Percentiles rank a stretch among this genome's conserved stretches.
Conservation (phyloP, 2,113 vertebrate genomes). For the Nasalis larvatus region DNA sequence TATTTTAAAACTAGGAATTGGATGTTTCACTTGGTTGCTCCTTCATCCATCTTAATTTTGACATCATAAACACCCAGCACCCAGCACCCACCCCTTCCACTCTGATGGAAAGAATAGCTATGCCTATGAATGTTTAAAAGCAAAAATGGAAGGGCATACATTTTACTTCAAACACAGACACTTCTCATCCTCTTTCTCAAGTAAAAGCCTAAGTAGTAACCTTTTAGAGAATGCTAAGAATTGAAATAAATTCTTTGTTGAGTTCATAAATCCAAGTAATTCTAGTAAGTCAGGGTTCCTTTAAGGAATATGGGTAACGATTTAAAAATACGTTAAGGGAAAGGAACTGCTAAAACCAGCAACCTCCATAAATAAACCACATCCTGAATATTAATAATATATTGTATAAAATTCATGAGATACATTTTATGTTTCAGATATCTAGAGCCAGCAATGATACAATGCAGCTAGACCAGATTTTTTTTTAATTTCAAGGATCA, state of each 20-base stretch:
- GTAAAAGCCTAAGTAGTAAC: slow-evolving; percentile 12
- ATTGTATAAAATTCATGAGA: not conserved
- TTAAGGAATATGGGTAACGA: not conserved
- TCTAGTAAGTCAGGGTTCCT: not conserved
- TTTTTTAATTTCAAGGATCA: not conserved
- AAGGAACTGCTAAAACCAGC: not conserved
- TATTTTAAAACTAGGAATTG: slow-evolving; percentile 35
- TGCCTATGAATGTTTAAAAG: not conserved
- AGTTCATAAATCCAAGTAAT: not conserved
- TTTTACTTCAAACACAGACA: slow-evolving; percentile 12
- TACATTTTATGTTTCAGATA: not conserved
- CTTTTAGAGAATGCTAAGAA: not conserved
- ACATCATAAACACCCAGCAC: slow-evolving; percentile 18
- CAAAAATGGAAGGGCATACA: not conserved
- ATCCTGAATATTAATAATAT: not conserved
- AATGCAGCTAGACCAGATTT: not conserved
- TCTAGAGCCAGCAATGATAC: not conserved
- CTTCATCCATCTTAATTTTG: slow-evolving; percentile 66
- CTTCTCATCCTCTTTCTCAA: not conserved
- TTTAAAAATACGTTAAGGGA: not conserved
- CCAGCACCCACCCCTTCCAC: not conserved
- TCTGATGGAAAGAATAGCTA: slow-evolving; percentile 8
- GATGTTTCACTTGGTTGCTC: slow-evolving; percentile 46
- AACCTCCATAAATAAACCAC: not conserved
- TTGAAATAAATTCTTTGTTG: not conserved